Evolutionary conservation across 2,797 vertebrate species (phyloP).

Genomic region (Dermochelys coriacea): DNA sequence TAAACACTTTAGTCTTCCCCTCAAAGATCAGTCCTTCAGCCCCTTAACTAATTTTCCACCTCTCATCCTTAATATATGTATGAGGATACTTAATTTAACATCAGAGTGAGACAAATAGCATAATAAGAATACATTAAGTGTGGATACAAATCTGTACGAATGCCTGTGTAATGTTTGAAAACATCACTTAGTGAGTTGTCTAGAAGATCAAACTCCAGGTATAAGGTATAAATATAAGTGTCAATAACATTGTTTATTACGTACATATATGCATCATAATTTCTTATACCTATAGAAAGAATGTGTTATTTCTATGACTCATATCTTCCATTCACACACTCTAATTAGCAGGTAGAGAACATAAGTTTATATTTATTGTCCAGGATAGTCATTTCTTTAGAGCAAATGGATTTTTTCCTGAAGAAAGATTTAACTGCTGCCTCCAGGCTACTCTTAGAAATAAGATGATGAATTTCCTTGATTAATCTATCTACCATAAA

Average conservation of each 20-base stretch:
- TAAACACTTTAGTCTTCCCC: not conserved
- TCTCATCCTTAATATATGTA: slow-evolving; percentile 24
- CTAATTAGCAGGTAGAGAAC: slow-evolving; percentile 17
- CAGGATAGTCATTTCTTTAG: not conserved
- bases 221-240: not conserved
- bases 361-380: slow-evolving; percentile 37
- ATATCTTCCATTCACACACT: not conserved
- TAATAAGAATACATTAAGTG: not conserved
- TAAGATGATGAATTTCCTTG: slow-evolving; percentile 25
- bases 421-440: slow-evolving; percentile 51
- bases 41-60: not conserved
- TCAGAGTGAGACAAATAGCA: slow-evolving; percentile 18
- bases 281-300: not conserved
- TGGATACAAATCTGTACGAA: not conserved
- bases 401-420: slow-evolving; percentile 60
- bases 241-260: slow-evolving; percentile 34
- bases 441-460: slow-evolving; percentile 41
- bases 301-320: not conserved
- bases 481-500: slow-evolving; percentile 47
- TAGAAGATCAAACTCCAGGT: not conserved
- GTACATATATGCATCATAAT: not conserved
- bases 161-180: slow-evolving; percentile 11
- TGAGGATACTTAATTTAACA: not conserved
- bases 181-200: not conserved
- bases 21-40: not conserved